Percentiles rank a stretch among this genome's conserved stretches.
phyloP scores from a whole-genome alignment of 2,888 invertebrate species.

The Ernsta delagoae region DNA sequence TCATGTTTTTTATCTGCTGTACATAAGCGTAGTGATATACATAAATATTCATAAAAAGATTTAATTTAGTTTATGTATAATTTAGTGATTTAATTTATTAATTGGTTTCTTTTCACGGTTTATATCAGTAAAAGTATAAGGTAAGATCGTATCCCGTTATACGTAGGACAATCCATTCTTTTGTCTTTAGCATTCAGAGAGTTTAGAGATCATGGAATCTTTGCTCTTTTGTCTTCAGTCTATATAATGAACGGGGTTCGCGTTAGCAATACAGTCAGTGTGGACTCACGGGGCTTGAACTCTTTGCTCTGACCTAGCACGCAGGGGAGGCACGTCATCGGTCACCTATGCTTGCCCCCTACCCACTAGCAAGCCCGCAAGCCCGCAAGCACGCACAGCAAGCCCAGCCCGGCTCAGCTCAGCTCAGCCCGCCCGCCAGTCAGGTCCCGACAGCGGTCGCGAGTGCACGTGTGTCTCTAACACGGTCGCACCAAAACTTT shows the following conservation, averaged over 20 bases:
- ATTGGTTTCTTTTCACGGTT: no score
- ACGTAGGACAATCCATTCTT: background rate
- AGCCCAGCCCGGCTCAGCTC: no score
- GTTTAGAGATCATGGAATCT: background rate
- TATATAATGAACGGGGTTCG: background rate
- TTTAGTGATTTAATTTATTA: no score
- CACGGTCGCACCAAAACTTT: conserved; percentile 67
- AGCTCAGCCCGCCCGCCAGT: conserved; percentile 66
- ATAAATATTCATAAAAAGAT: no score
- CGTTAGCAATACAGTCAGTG: no score
- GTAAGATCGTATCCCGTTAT: no score
- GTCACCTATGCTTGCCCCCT: conserved; percentile 35
- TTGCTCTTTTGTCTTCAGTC: background rate
- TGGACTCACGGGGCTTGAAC: background rate
- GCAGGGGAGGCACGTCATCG: conserved; percentile 37
- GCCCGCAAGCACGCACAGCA: conserved; percentile 41
- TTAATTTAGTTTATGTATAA: no score
- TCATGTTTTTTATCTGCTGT: no score
- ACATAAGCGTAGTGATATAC: no score
- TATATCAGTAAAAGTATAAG: no score
- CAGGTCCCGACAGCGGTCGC: conserved; percentile 53
- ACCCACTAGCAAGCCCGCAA: conserved; percentile 39
- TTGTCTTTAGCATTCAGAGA: background rate
- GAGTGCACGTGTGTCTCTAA: conserved; percentile 50
- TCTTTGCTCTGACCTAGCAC: background rate